phyloP scores from a whole-genome alignment of 2,888 invertebrate species.

The Linnaemya tessellans region DNA sequence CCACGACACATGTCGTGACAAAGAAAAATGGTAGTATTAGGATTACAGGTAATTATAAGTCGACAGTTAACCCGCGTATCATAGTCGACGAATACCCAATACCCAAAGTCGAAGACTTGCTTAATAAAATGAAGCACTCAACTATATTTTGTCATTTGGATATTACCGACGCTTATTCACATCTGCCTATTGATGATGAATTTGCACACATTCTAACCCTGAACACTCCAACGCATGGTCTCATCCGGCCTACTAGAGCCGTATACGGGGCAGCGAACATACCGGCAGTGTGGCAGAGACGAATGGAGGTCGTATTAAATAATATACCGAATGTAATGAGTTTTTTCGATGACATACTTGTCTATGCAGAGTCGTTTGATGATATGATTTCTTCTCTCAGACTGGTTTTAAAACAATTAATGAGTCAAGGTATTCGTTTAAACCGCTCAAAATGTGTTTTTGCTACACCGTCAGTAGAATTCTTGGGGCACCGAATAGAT shows the following conservation, averaged over 20 bases:
- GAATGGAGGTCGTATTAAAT: constrained; percentile 43
- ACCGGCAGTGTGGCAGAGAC: constrained; percentile 50
- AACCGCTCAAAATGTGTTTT: constrained; percentile 33
- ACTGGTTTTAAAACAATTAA: constrained; percentile 1
- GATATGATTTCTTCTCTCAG: constrained; percentile 7
- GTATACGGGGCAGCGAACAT: constrained; percentile 64
- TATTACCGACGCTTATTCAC: no score
- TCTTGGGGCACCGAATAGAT: constrained; percentile 12
- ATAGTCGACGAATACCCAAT: constrained; percentile 34
- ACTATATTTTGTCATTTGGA: constrained; percentile 39
- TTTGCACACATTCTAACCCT: not conserved
- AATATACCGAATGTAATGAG: constrained; percentile 49
- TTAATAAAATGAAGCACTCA: constrained; percentile 37
- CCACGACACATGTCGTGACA: constrained; percentile 13
- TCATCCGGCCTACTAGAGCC: constrained; percentile 62
- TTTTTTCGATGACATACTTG: no score
- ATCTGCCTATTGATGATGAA: no score
- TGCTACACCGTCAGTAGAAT: constrained; percentile 8
- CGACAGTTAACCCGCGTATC: not conserved
- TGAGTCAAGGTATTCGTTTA: constrained; percentile 31
- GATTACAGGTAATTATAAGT: constrained; percentile 7
- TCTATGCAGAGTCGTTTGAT: constrained; percentile 8
- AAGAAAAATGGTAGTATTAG: constrained; percentile 2
- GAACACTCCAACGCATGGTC: constrained; percentile 36
- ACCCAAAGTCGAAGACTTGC: constrained; percentile 1